phyloP scores from a whole-genome alignment of 2,113 vertebrate species.

The Nesogale talazaci region DNA sequence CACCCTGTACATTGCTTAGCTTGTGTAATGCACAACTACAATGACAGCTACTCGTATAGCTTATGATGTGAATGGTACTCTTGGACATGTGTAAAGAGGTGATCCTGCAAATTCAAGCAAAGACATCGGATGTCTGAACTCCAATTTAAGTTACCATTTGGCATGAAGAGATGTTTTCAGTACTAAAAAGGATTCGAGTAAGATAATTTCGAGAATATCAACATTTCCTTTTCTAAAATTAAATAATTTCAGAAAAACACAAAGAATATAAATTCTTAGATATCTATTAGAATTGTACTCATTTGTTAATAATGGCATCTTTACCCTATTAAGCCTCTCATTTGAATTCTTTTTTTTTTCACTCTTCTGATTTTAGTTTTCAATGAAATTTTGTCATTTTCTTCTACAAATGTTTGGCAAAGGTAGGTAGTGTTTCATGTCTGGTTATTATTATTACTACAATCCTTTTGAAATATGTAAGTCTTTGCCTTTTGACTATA shows the following conservation, averaged over 20 bases:
- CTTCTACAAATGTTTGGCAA: not conserved
- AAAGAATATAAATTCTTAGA: not conserved
- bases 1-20: not conserved
- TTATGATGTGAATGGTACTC: not conserved
- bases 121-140: not conserved
- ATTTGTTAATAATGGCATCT: constrained; percentile 28
- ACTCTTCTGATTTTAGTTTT: constrained; percentile 13
- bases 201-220: not conserved
- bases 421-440: not conserved
- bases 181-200: not conserved
- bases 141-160: not conserved
- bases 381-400: not conserved
- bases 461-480: not conserved
- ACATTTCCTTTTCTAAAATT: not conserved
- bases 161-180: not conserved
- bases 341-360: not conserved
- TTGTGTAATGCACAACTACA: not conserved
- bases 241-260: not conserved
- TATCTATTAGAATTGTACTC: not conserved
- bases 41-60: not conserved
- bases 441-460: not conserved
- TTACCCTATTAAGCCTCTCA: not conserved
- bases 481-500: constrained; percentile 47
- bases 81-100: not conserved
- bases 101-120: not conserved